phyloP scores from a whole-genome alignment of 2,797 vertebrate genomes.

The Gallinago nigripennis region DNA sequence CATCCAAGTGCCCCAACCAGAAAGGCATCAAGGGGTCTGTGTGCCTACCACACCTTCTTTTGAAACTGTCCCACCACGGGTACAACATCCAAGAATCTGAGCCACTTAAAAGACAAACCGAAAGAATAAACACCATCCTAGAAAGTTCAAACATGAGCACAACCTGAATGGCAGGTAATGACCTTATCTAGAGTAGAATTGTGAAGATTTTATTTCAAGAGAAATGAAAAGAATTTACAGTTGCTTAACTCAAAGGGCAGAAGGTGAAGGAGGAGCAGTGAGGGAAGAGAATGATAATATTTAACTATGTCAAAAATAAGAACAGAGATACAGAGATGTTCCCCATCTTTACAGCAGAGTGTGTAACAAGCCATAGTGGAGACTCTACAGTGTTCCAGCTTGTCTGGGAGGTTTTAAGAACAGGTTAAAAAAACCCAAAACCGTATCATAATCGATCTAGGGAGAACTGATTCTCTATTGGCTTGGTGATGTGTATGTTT shows the following conservation, averaged over 20 bases:
- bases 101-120: neutral
- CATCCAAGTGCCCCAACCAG: neutral
- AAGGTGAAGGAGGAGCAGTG: neutral
- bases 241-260: conserved; percentile 16
- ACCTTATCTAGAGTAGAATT: neutral
- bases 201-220: neutral
- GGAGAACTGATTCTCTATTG: neutral
- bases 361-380: neutral
- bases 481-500: neutral
- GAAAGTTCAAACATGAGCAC: neutral
- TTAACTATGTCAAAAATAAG: neutral
- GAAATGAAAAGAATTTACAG: conserved; percentile 21
- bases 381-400: neutral
- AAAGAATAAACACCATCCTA: neutral
- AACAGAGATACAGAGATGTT: neutral
- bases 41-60: neutral
- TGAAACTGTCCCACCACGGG: neutral
- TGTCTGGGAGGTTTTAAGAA: neutral
- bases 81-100: neutral
- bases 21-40: neutral
- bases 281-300: neutral
- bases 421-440: neutral
- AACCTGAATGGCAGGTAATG: neutral
- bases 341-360: neutral
- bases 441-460: neutral